Base-by-base conservation (phyloP, 2,888 invertebrate species). In the Folsomia candida region DNA sequence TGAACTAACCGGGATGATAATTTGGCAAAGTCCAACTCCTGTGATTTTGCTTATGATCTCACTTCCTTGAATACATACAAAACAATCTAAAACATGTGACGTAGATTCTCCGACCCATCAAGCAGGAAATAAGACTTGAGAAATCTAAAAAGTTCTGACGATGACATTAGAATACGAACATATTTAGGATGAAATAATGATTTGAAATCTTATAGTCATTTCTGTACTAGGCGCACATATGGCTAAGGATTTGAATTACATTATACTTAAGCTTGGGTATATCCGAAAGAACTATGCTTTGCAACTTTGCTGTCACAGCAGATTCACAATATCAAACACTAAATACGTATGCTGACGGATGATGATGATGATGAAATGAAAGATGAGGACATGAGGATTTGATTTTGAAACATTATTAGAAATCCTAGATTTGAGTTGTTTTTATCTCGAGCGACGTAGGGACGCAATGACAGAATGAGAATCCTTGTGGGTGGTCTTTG, bases 111-210 rank as follows among this genome's bases (percentile, higher is more conserved):
- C n/a, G n/a, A n/a, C n/a, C n/a, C n/a, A n/a, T n/a, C n/a, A n/a
- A n/a, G n/a, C n/a, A n/a, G n/a, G n/a, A 47, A 47, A 47, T 47
- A 47, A 47, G 47, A 47, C 9, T 47, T 47, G 9, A 18, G 18
- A 47, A 47, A 9, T 47, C 18, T 47, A 47, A 18, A 47, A n/a
- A n/a, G n/a, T 54, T 20, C 54, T 54, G 54, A 54, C 6, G 18
- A 54, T 54, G 54, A 54, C 54, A 54, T 54, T 54, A 14, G 54
- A 54, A 54, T 37, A 37, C 4, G 37, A 37, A 54, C 20, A 54
- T n/a, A n/a, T n/a, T n/a, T n/a, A 54, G 54, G 54, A 54, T 54
- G 54, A 54, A 6, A 54, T 54, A 54, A 54, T n/a, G 54, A 54
- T 54, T 54, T 54, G 6, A 18, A 54, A 54, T 20, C 22, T 54